A percentile compares a stretch with the other conserved stretches of the same genome.
Evolutionary conservation across 2,797 vertebrate genomes (phyloP).

Genomic region (Chromobotia macracanthus): DNA sequence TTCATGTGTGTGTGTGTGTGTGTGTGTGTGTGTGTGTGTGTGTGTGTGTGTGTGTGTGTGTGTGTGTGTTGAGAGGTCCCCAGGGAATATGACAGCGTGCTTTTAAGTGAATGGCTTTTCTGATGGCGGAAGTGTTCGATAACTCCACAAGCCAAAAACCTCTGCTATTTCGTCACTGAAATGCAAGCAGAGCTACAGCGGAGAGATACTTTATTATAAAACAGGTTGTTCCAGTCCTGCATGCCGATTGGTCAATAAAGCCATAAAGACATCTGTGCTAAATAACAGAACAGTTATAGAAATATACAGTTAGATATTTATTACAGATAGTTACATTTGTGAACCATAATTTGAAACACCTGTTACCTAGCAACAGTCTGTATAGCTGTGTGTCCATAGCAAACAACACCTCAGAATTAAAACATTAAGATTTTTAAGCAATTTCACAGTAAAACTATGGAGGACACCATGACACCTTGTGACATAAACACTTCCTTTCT

Average conservation of each 20-base stretch:
- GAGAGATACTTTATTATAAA: constrained; percentile 4
- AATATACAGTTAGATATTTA: no score
- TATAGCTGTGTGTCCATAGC: neutral
- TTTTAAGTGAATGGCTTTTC: constrained; percentile 46
- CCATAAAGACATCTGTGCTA: no score
- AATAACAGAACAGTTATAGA: no score
- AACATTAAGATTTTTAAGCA: neutral
- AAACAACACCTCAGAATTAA: no score
- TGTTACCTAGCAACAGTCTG: neutral
- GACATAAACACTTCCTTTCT: no score
- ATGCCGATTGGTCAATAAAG: neutral
- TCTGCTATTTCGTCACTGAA: constrained; percentile 1
- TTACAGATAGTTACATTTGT: neutral
- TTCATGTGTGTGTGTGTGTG: constrained; percentile 3
- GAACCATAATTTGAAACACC: neutral
- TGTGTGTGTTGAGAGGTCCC: constrained; percentile 36
- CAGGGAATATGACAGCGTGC: constrained; percentile 37
- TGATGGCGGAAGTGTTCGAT: constrained; percentile 41
- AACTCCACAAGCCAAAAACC: constrained; percentile 18
- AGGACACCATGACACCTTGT: no score
- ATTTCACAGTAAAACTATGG: no score
- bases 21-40: constrained; percentile 13
- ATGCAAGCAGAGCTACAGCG: neutral
- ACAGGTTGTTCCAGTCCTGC: neutral
- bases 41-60: constrained; percentile 12